Conservation (phyloP, 2,888 invertebrate genomes). For the Cheilosia pagana region DNA sequence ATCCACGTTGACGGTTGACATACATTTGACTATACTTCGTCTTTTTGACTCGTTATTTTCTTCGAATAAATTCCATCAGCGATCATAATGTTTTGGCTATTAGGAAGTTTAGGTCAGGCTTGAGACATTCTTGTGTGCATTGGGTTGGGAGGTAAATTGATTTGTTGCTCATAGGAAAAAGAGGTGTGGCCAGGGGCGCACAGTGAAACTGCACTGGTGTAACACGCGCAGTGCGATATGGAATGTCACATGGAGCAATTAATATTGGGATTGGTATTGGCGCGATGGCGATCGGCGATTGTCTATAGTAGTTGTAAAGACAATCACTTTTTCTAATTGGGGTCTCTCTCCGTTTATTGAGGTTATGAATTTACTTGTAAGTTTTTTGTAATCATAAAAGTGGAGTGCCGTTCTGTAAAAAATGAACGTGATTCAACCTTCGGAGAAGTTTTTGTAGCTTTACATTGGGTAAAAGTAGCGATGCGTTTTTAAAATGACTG, state of each 20-base stretch:
- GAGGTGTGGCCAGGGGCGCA: conserved; percentile 50
- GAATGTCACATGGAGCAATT: conserved; percentile 67
- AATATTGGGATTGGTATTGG: conserved; percentile 34
- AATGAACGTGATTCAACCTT: no score
- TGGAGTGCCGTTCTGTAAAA: not conserved
- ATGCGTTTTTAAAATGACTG: no score
- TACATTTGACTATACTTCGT: not conserved
- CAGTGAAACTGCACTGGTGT: conserved; percentile 31
- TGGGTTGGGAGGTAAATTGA: conserved; percentile 31
- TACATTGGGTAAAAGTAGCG: no score
- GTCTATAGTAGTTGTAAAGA: conserved; percentile 28
- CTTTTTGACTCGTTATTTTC: not conserved
- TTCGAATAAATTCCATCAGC: not conserved
- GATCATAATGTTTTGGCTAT: not conserved
- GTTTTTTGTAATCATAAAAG: conserved; percentile 17
- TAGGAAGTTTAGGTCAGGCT: not conserved
- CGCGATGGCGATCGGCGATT: not conserved
- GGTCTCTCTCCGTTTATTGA: not conserved
- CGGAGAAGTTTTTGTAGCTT: no score
- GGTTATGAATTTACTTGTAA: not conserved
- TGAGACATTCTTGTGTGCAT: conserved; percentile 37
- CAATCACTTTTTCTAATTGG: conserved; percentile 55
- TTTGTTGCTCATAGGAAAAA: conserved; percentile 35
- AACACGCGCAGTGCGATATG: conserved; percentile 42
- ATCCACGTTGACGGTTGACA: not conserved